Conservation (phyloP, 1,140 invertebrate genomes). For the Bombus waltoni region DNA sequence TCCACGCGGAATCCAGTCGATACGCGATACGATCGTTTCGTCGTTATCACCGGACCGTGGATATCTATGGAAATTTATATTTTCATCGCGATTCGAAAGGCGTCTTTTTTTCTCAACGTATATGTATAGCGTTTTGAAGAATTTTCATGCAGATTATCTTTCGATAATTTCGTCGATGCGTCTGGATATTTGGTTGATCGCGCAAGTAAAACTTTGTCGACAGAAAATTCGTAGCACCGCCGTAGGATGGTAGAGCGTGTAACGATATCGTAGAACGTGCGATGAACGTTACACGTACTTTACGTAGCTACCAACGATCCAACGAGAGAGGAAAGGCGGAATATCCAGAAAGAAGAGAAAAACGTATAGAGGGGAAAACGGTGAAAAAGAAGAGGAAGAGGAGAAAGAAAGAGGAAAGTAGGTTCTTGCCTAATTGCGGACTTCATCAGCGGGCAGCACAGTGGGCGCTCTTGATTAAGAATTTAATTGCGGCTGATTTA, state of each 20-base stretch:
- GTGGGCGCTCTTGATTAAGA: conserved; percentile 50
- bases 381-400: neutral
- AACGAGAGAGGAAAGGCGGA: neutral
- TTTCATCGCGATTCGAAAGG: no score
- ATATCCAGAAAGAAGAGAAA: no score
- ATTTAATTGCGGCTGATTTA: conserved; percentile 52
- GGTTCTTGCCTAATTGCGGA: conserved; percentile 42
- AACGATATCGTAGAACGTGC: no score
- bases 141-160: neutral
- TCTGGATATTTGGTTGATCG: no score
- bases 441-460: conserved; percentile 44
- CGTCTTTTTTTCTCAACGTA: no score
- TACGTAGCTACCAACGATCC: neutral
- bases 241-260: no score
- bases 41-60: no score
- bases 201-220: no score
- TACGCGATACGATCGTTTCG: no score
- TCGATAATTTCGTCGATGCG: neutral
- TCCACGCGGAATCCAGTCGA: no score
- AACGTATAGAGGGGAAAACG: neutral
- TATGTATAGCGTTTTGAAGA: neutral
- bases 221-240: no score
- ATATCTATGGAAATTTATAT: no score
- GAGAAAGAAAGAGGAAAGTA: neutral
- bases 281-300: neutral